Evolutionary conservation across 2,888 invertebrate species (phyloP).

Genomic region (Cantharis rustica): DNA sequence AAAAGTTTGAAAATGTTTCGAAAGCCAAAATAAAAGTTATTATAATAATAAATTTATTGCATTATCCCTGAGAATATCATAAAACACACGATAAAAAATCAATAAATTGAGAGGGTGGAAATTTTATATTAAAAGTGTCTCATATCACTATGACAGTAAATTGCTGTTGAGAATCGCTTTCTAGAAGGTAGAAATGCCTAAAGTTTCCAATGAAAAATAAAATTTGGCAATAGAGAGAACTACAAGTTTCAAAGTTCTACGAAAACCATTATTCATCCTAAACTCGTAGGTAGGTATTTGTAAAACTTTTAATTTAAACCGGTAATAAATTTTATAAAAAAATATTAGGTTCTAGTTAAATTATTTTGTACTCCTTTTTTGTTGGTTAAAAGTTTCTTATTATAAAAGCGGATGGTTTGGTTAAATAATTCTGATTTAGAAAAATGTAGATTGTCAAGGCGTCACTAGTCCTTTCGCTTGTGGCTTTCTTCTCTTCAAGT

Average conservation of each 20-base stretch:
- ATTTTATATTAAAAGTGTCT: conserved; percentile 15
- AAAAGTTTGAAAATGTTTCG: not conserved
- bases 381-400: not conserved
- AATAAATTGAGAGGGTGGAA: not conserved
- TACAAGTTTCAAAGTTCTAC: conserved; percentile 9
- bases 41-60: not conserved
- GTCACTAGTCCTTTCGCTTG: not conserved
- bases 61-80: not conserved
- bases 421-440: not conserved
- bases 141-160: conserved; percentile 14
- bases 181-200: conserved; percentile 11
- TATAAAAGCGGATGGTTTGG: not conserved
- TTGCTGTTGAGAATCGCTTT: conserved; percentile 18
- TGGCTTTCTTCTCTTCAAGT: not conserved
- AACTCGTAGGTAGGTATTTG: conserved; percentile 9
- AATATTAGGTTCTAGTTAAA: not conserved
- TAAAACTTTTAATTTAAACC: conserved; percentile 13
- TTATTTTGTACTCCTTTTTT: not conserved
- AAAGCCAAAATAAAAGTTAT: not conserved
- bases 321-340: conserved; percentile 5
- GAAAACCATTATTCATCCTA: conserved; percentile 13
- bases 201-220: conserved; percentile 7
- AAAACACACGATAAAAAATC: not conserved
- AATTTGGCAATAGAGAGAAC: conserved; percentile 16
- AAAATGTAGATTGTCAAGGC: conserved; percentile 4